These are phyloP conservation scores for Glossosoma conforme DNA, from an alignment of 1,140 invertebrate species.

Conservation along the genomic window DNA sequence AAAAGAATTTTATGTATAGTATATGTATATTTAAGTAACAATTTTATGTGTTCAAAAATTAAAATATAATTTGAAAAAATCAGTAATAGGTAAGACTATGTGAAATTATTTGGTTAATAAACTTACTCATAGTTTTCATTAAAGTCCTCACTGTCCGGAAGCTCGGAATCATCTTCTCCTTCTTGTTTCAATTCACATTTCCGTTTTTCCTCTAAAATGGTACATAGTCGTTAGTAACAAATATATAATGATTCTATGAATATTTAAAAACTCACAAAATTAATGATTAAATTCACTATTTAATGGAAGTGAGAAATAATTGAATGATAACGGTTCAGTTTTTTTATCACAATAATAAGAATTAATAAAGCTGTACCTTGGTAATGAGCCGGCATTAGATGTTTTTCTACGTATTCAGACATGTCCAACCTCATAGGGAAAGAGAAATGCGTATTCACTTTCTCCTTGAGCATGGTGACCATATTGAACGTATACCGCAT, in stretches of 20 bases:
- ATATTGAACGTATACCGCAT: conserved; percentile 99
- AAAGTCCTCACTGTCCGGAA: conserved; percentile 40
- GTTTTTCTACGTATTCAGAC: conserved; percentile 91
- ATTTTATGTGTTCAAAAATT: too few species aligned
- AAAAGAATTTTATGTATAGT: too few species aligned
- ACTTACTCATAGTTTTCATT: conserved; percentile 49
- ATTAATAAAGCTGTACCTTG: too few species aligned
- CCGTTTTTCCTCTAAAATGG: conserved; percentile 50
- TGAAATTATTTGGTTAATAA: too few species aligned
- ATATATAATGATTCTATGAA: background rate
- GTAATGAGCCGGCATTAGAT: conserved; percentile 83
- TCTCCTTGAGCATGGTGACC: conserved; percentile 95
- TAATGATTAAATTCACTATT: too few species aligned
- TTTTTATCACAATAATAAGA: too few species aligned
- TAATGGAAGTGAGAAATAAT: too few species aligned
- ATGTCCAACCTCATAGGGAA: conserved; percentile 90
- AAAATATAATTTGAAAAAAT: too few species aligned
- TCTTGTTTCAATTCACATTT: conserved; percentile 49
- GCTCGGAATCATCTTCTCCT: conserved; percentile 38
- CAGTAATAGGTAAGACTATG: too few species aligned
- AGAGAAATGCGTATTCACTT: conserved; percentile 96
- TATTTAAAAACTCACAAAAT: too few species aligned
- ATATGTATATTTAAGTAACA: too few species aligned
- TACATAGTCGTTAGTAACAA: conserved; percentile 7
- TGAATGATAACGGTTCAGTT: too few species aligned